Conservation (phyloP, 1,140 invertebrate genomes). For the Sitobion miscanthi region DNA sequence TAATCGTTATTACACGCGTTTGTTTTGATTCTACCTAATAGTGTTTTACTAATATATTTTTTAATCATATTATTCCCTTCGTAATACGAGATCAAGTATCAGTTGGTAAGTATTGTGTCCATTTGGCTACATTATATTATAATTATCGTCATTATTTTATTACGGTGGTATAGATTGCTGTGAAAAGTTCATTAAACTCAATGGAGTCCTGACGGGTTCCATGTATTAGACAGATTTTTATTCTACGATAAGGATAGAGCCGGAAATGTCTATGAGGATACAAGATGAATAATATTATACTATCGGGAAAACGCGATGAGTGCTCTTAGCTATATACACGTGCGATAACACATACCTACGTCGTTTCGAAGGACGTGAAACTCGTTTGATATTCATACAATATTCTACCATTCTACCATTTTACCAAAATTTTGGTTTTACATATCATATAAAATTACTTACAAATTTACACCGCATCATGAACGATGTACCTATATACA, state of each 20-base stretch:
- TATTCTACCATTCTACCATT: background rate
- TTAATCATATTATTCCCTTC: background rate
- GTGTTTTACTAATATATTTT: background rate
- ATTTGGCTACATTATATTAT: background rate
- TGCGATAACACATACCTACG: background rate
- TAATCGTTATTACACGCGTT: background rate
- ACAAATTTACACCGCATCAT: background rate
- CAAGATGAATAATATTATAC: background rate
- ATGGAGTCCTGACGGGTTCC: background rate
- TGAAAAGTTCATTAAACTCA: background rate
- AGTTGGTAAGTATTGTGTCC: background rate
- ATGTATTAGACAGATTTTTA: background rate
- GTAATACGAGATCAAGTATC: background rate
- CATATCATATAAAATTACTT: background rate
- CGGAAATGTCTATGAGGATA: background rate
- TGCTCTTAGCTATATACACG: background rate
- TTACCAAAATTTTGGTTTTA: background rate
- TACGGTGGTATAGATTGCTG: background rate
- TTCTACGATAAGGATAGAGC: background rate
- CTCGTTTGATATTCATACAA: background rate
- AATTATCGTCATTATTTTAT: background rate
- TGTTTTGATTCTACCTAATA: background rate
- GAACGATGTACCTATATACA: background rate
- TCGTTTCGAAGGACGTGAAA: background rate
- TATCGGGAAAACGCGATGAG: background rate